Conservation (phyloP, 2,888 invertebrate species). For the Pristionchus exspectatus region DNA sequence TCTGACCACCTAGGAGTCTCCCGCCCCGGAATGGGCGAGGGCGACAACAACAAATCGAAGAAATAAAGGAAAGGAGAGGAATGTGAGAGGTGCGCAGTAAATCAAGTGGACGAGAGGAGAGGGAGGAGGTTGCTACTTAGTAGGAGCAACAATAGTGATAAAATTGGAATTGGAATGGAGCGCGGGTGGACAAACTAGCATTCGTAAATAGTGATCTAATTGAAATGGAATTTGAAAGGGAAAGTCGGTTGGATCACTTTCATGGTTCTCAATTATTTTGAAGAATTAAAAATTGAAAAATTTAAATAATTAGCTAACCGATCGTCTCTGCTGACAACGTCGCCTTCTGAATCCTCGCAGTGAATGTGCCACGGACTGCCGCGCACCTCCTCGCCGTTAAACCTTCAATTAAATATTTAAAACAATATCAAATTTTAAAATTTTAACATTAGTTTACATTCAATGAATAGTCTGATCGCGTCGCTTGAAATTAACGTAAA, state of each 20-base stretch:
- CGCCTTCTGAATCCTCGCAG: constrained; percentile 1
- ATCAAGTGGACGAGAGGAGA: constrained; percentile 14
- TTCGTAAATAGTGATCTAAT: no score
- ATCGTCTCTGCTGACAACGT: constrained; percentile 33
- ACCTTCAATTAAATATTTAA: background rate
- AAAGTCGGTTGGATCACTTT: background rate
- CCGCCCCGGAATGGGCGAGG: background rate
- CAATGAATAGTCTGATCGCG: no score
- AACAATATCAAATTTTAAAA: background rate
- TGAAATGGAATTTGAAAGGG: no score
- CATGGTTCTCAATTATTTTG: no score
- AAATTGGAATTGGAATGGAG: background rate
- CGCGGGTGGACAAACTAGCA: background rate
- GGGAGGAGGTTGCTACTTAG: background rate
- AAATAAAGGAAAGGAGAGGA: background rate
- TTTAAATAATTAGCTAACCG: background rate
- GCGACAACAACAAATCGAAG: constrained; percentile 28
- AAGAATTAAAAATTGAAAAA: background rate
- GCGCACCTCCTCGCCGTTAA: constrained; percentile 61
- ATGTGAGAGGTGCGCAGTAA: background rate
- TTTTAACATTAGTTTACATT: background rate
- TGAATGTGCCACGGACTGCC: constrained; percentile 64
- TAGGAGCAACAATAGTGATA: background rate
- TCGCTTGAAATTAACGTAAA: background rate
- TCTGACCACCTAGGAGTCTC: background rate